These are phyloP conservation scores for Neostethus bicornis DNA, from an alignment of 2,797 vertebrate species.

Conservation along the genomic window DNA sequence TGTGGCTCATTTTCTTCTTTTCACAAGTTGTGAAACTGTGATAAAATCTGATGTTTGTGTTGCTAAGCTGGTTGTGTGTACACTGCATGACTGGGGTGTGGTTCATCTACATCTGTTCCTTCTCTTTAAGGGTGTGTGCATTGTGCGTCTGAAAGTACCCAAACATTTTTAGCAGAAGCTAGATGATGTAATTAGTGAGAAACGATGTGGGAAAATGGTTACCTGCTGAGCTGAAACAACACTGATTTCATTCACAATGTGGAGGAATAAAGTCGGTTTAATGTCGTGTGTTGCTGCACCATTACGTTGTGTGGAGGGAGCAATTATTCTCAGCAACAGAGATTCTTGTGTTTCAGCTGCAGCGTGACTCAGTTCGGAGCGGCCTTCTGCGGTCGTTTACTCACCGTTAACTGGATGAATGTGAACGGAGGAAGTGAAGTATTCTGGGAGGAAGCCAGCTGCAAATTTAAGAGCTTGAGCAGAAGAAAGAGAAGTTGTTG, in stretches of 20 bases:
- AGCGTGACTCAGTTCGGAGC: conserved; percentile 55
- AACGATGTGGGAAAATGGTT: conserved; percentile 17
- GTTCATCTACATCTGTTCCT: conserved; percentile 66
- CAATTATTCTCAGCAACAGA: conserved; percentile 48
- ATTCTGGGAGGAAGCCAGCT: conserved; percentile 50
- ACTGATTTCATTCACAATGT: conserved; percentile 24
- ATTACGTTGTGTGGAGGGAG: conserved; percentile 37
- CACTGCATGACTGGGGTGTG: conserved; percentile 63
- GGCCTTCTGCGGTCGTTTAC: conserved; percentile 43
- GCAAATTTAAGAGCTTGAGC: conserved; percentile 51
- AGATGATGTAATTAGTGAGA: conserved; percentile 26
- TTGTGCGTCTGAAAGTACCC: conserved; percentile 38
- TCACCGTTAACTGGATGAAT: conserved; percentile 40
- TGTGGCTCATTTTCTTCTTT: conserved; percentile 38
- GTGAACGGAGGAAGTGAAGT: conserved; percentile 64
- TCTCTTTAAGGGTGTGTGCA: conserved; percentile 45
- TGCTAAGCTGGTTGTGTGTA: conserved; percentile 64
- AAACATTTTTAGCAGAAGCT: conserved; percentile 27
- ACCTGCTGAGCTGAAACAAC: conserved; percentile 27
- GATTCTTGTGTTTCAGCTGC: conserved; percentile 52
- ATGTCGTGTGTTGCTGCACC: conserved; percentile 23
- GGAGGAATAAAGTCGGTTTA: conserved; percentile 7
- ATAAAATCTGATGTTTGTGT: conserved; percentile 61
- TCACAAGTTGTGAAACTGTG: conserved; percentile 40
- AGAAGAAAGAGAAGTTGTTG: conserved; percentile 22